Evolutionary conservation across 2,113 vertebrate species (phyloP), one percentile per base, ranked within the genome.

Genomic region (Leptobrachium ailaonicum): DNA sequence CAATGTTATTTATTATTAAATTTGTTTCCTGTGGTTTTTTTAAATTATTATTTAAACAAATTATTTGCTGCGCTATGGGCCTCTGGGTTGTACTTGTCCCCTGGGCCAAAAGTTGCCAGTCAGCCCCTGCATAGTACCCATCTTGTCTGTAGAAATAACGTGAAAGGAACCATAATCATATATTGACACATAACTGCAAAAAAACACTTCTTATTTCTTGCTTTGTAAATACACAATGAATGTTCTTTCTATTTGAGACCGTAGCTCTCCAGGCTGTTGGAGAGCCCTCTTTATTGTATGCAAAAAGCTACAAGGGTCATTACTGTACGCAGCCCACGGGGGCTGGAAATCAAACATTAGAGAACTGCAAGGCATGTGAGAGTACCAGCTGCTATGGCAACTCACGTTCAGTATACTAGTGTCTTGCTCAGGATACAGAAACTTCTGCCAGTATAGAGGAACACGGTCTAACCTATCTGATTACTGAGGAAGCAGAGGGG

Each of bases 331-430:
- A 60, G 10, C 50, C 44, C n/a, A 14, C 41, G 47, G 58, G 13
- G 41, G n/a, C 53, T 47, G 45, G 20, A 63, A 71, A 69, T 7
- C 60, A 11, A 7, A 53, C 43, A 67, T 32, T 13, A 50, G 54
- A 41, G 54, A 47, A 13, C 12, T 47, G 42, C 47, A 5, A 32
- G 74, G 54, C 14, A 66, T 76, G 74, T 78, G 54, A 71, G 45
- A 62, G 47, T 78, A 78, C 42, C 76, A 63, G 67, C 43, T 78
- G 42, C 58, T 56, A 78, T 71, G 43, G 56, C 44, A 78, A 78
- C 67, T 13, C 7, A 7, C 66, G 53, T 42, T 67, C 10, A 67
- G 63, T 54, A 67, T 45, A 67, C 74, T 62, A 54, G 67, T 43
- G 42, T 47, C 20, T 40, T 66, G 45, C 64, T 76, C 20, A 76